A percentile compares a stretch with the other conserved stretches of the same genome.
These are phyloP conservation scores for Tenthredo distinguenda DNA, from an alignment of 2,888 invertebrate species.

Conservation along the genomic window DNA sequence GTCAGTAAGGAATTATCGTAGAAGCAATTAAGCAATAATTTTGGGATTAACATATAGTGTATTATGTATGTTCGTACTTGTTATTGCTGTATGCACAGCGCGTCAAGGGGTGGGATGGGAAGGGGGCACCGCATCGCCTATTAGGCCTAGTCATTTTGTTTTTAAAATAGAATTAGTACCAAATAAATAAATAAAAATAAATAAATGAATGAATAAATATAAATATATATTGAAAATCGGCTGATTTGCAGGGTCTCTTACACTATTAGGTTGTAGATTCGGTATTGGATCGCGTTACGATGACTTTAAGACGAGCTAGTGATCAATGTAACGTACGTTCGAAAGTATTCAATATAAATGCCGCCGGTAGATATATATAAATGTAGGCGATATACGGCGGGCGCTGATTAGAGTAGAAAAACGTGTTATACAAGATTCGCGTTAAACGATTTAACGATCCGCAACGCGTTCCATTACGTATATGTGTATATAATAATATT, in stretches of 20 bases:
- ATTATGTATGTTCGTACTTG: conserved; percentile 52
- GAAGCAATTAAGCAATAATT: conserved; percentile 46
- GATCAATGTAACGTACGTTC: conserved; percentile 32
- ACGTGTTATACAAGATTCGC: conserved; percentile 38
- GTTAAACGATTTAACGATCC: neutral
- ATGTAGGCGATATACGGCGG: conserved; percentile 26
- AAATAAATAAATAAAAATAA: conserved; percentile 56
- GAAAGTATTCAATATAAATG: conserved; percentile 36
- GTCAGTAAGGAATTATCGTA: neutral
- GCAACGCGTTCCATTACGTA: conserved; percentile 37
- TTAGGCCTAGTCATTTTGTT: conserved; percentile 75
- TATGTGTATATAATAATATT: neutral
- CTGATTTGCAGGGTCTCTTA: conserved; percentile 12
- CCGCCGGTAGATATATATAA: conserved; percentile 31
- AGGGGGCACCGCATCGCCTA: conserved; percentile 71
- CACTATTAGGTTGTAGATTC: conserved; percentile 57
- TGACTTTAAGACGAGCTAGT: conserved; percentile 52
- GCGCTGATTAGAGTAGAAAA: conserved; percentile 44
- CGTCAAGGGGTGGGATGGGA: neutral
- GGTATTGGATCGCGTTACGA: conserved; percentile 61
- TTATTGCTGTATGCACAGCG: conserved; percentile 45
- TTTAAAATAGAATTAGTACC: conserved; percentile 40
- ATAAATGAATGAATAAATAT: conserved; percentile 65
- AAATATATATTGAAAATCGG: conserved; percentile 62
- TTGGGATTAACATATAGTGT: conserved; percentile 34